Evolutionary conservation across 2,797 vertebrate species (phyloP), one percentile per base, ranked within the genome.

Genomic region (Diplodus puntazzo): DNA sequence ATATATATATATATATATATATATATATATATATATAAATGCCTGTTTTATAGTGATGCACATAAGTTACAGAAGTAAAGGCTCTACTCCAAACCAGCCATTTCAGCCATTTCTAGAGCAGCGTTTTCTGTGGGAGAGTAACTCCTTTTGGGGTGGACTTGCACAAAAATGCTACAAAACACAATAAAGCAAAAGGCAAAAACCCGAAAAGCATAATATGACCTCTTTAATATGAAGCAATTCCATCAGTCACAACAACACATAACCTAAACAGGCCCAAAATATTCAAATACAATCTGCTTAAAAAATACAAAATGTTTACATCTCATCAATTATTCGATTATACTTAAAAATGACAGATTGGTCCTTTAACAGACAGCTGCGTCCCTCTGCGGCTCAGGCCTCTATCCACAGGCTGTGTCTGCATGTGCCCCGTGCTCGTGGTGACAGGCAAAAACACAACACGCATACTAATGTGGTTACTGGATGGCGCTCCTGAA

Each of bases 381-480:
- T 79, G 87, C 2, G 12, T 71, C 68, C 54, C 68, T 61, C 53
- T 45, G 60, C 23, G 74, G 63, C 70, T 69, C 66, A 73, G 63
- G 81, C 64, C 63, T 73, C 65, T 49, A 30, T 70, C 83, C 75
- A 46, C 77, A 53, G 73, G 58, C 62, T 57, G 73, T 52, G 68
- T 60, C 77, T 82, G 69, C 39, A 58, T 86, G 57, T 72, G 69
- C 55, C 21, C 16, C 53, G 57, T 60, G 75, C 80, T 74, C n/a
- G 58, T 61, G 78, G 58, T 34, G 83, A 85, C 82, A 88, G 84
- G 70, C 73, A 75, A 80, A 75, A 73, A 88, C 85, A 84, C 86
- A 88, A 75, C 82, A 81, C 66, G 82, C 84, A 93, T 91, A 82
- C 84, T 91, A 90, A 93, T 89, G 18, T 55, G 45, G 55, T 67